These are phyloP conservation scores for Dermatemys mawii DNA, from an alignment of 2,113 vertebrate species.

Conservation along the genomic window DNA sequence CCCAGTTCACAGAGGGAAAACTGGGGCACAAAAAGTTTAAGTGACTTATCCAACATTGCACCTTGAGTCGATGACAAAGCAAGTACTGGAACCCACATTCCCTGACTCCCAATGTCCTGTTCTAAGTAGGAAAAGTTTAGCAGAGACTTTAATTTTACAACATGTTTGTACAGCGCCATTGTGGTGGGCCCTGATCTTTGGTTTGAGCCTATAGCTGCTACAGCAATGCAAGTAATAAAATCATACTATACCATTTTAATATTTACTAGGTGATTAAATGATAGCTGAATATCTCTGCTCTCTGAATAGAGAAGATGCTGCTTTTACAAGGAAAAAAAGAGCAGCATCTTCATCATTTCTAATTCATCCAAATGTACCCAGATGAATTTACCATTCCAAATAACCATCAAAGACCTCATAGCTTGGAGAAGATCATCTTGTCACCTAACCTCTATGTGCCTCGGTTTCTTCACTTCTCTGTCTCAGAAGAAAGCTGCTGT, in stretches of 20 bases:
- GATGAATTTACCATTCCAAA: not conserved
- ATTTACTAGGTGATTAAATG: not conserved
- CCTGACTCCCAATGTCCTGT: not conserved
- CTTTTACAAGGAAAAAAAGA: not conserved
- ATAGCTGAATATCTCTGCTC: accelerated
- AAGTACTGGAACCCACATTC: not conserved
- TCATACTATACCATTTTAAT: not conserved
- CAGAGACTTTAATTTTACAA: not conserved
- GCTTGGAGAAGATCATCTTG: accelerated
- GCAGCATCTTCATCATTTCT: not conserved
- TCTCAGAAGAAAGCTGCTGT: not conserved
- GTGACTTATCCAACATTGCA: not conserved
- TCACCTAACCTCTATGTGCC: not conserved
- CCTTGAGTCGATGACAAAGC: not conserved
- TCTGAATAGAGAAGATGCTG: not conserved
- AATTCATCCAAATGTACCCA: not conserved
- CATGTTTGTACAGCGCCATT: accelerated
- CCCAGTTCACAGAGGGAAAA: accelerated
- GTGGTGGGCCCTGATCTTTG: accelerated
- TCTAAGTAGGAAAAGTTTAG: accelerated
- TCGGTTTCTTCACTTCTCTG: not conserved
- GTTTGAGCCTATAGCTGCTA: not conserved
- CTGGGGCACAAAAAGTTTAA: not conserved
- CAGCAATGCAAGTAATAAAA: not conserved
- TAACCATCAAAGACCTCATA: not conserved